phyloP scores from a whole-genome alignment of 2,113 vertebrate species.

The Fukomys damarensis region DNA sequence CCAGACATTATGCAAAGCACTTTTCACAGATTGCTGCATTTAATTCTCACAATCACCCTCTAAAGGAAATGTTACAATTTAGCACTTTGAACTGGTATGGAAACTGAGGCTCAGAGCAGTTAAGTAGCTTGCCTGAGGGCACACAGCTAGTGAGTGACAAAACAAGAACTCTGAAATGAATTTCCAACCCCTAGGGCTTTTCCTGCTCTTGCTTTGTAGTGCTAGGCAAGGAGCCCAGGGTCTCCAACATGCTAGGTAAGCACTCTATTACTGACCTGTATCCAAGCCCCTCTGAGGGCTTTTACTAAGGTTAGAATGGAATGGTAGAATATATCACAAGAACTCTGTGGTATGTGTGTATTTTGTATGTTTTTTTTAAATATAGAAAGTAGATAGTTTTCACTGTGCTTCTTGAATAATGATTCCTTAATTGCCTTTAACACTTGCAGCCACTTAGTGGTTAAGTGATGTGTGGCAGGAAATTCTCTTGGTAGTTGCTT shows the following conservation, averaged over 20 bases:
- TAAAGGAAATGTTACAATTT: background rate
- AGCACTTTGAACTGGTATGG: background rate
- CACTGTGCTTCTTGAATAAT: conserved; percentile 76
- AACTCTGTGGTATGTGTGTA: background rate
- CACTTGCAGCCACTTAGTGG: conserved; percentile 67
- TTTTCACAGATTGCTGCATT: background rate
- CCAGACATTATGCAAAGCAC: conserved; percentile 11
- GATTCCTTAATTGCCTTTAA: conserved; percentile 58
- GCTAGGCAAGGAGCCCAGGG: background rate
- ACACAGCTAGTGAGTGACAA: background rate
- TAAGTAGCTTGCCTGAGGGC: background rate
- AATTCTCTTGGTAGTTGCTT: conserved; percentile 52
- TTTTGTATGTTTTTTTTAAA: conserved; percentile 51
- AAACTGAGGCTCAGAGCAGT: conserved; percentile 40
- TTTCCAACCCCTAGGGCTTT: background rate
- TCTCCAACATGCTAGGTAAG: background rate
- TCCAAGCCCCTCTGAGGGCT: background rate
- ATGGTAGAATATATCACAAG: background rate
- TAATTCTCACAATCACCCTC: background rate
- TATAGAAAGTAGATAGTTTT: conserved; percentile 70
- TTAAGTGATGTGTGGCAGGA: conserved; percentile 78
- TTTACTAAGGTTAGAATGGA: conserved; percentile 6
- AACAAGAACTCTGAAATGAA: conserved; percentile 50
- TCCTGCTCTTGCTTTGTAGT: background rate
- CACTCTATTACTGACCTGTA: background rate